A percentile compares a stretch with the other conserved stretches of the same genome.
These are phyloP conservation scores for Platysteira castanea DNA, from an alignment of 2,113 vertebrate genomes.

Conservation along the genomic window DNA sequence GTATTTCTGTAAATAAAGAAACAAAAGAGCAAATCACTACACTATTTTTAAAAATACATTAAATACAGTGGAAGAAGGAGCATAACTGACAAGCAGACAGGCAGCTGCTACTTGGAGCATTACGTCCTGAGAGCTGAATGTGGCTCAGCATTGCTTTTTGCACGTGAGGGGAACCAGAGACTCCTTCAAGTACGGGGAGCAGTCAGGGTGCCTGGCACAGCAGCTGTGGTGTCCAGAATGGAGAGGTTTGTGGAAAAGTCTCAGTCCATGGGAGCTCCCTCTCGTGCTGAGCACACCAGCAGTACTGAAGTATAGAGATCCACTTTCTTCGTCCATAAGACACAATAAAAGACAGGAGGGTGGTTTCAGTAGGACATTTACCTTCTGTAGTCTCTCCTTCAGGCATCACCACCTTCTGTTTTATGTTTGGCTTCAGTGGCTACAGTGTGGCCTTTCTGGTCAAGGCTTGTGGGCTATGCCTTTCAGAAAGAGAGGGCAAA, in stretches of 20 bases:
- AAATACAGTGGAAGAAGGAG: not conserved
- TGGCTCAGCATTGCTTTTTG: not conserved
- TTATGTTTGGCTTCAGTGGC: not conserved
- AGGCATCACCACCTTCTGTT: not conserved
- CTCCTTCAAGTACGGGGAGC: not conserved
- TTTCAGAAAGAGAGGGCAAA: not conserved
- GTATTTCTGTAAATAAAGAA: not conserved
- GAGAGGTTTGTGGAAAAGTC: not conserved
- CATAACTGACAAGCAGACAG: not conserved
- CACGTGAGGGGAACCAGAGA: not conserved
- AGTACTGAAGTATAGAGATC: not conserved
- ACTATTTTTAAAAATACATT: not conserved
- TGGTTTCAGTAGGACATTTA: not conserved
- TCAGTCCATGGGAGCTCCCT: not conserved
- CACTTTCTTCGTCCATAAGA: not conserved
- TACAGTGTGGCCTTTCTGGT: accelerated
- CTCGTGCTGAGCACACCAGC: not conserved
- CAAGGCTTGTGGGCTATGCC: not conserved
- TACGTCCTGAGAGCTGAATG: not conserved
- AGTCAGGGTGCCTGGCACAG: not conserved
- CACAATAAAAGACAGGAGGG: not conserved
- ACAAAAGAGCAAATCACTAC: not conserved
- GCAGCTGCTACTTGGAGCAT: not conserved
- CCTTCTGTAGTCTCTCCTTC: not conserved
- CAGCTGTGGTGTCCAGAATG: not conserved